phyloP scores from a whole-genome alignment of 1,140 invertebrate species.

The Nomia melanderi region DNA sequence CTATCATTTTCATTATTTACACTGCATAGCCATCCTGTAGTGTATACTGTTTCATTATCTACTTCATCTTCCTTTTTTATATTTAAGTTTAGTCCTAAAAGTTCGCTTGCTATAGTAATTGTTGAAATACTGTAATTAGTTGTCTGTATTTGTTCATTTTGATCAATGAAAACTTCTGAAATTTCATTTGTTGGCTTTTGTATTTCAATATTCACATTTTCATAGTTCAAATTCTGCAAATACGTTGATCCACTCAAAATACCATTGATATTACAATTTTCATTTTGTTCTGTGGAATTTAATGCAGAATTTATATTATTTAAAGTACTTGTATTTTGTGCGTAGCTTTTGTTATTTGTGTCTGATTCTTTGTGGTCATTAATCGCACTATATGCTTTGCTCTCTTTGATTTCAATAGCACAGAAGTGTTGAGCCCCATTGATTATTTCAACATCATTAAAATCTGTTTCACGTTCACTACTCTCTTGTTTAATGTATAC shows the following conservation, averaged over 20 bases:
- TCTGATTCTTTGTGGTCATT: conserved; percentile 21
- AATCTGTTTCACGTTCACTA: conserved; percentile 47
- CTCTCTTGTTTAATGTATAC: conserved; percentile 49
- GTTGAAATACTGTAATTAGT: conserved; percentile 58
- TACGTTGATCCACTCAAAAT: conserved; percentile 54
- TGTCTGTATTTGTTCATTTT: conserved; percentile 53
- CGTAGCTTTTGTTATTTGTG: conserved; percentile 6
- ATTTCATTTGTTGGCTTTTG: conserved; percentile 43
- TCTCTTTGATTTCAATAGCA: conserved; percentile 62
- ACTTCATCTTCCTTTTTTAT: conserved; percentile 62
- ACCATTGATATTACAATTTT: conserved; percentile 38
- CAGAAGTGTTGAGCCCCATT: conserved; percentile 61
- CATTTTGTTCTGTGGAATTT: conserved; percentile 45
- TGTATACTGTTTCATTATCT: conserved; percentile 51
- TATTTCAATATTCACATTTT: conserved; percentile 62
- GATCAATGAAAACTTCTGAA: conserved; percentile 52
- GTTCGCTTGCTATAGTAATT: conserved; percentile 56
- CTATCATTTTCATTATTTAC: conserved; percentile 38
- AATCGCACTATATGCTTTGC: conserved; percentile 21
- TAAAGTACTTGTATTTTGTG: conserved; percentile 20
- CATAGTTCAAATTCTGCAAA: conserved; percentile 51
- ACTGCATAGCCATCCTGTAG: conserved; percentile 60
- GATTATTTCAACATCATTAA: conserved; percentile 59
- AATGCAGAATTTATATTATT: conserved; percentile 44
- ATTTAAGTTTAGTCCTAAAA: conserved; percentile 59